These are phyloP conservation scores for Falco punctatus DNA, from an alignment of 2,113 vertebrate genomes.

Conservation along the genomic window DNA sequence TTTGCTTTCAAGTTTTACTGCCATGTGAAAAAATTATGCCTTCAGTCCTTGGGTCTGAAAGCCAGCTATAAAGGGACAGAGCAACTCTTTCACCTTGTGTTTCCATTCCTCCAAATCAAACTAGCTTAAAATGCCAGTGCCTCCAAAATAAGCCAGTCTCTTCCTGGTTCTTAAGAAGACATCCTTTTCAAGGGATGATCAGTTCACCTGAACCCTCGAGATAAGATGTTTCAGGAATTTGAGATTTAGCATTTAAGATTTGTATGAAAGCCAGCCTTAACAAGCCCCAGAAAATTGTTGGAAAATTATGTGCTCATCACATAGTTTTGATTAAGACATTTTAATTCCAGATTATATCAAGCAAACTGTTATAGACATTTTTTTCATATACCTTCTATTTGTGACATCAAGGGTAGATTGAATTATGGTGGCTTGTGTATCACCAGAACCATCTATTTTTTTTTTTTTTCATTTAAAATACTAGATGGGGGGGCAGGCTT, in stretches of 20 bases:
- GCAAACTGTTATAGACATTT: neutral
- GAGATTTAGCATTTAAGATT: neutral
- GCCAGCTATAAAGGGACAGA: neutral
- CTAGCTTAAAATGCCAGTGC: slow-evolving; percentile 7
- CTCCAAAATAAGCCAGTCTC: neutral
- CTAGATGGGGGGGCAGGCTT: too few relatives aligned
- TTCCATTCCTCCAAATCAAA: neutral
- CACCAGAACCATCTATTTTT: neutral
- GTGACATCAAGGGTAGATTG: neutral
- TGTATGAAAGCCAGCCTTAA: neutral
- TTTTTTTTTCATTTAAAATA: neutral
- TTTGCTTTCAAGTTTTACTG: slow-evolving; percentile 40
- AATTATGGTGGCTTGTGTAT: neutral
- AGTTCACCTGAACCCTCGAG: neutral
- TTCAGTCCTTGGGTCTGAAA: neutral
- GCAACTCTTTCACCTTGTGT: neutral
- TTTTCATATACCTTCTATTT: neutral
- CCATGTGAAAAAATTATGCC: neutral
- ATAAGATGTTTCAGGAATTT: neutral
- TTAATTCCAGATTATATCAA: neutral
- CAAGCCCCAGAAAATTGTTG: neutral
- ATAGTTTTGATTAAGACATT: neutral
- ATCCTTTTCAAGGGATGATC: neutral
- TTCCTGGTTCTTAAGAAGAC: neutral
- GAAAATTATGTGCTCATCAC: neutral